These are phyloP conservation scores for Pygmarrhopalites habei DNA, from an alignment of 1,140 invertebrate species.

Conservation along the genomic window DNA sequence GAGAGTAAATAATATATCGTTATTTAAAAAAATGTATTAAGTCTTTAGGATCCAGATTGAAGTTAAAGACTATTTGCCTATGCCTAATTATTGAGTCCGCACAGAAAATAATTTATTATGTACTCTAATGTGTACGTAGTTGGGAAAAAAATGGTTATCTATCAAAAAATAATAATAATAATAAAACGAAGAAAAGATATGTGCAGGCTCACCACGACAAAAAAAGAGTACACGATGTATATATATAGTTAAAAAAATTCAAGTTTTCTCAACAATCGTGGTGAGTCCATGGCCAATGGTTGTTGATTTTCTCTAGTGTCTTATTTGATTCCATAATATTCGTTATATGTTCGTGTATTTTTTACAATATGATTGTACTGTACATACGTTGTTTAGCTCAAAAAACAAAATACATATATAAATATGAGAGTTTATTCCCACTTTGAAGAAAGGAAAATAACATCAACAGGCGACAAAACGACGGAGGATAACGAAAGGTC, in stretches of 20 bases:
- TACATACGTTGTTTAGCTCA: neutral
- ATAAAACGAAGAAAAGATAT: neutral
- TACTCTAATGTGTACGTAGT: neutral
- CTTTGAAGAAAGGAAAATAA: too few relatives aligned
- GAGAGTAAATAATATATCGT: too few relatives aligned
- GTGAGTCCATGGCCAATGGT: conserved; percentile 10
- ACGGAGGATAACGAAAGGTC: too few relatives aligned
- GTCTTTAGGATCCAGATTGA: conserved; percentile 2
- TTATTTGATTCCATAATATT: neutral
- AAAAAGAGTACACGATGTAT: neutral
- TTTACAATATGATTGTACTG: neutral
- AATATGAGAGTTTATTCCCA: too few relatives aligned
- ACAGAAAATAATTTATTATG: conserved; percentile 13
- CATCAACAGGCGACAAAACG: too few relatives aligned
- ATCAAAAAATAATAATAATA: neutral
- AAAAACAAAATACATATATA: too few relatives aligned
- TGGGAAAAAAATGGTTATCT: neutral
- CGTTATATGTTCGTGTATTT: conserved; percentile 7
- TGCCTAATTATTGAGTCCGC: conserved; percentile 20
- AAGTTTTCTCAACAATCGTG: neutral
- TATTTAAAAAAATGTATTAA: neutral
- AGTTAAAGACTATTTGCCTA: conserved; percentile 23
- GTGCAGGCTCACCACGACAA: neutral
- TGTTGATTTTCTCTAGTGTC: conserved; percentile 21
- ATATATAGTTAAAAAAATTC: neutral